Base-by-base conservation (phyloP, 1,140 invertebrate genomes). In the Saccostrea echinata region DNA sequence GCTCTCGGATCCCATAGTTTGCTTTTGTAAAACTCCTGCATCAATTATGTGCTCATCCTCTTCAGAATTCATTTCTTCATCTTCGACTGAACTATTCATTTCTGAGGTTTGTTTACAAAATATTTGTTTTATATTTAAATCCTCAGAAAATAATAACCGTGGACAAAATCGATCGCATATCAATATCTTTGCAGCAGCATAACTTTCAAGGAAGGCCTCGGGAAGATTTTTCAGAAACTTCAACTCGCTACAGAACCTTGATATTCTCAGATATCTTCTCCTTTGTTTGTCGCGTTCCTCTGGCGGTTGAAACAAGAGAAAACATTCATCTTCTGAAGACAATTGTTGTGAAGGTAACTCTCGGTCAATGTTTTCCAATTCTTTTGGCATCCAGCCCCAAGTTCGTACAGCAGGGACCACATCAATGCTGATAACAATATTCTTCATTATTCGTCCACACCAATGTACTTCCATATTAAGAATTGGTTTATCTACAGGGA, bases 271-370 rank as follows among this genome's bases (percentile, higher is more conserved):
- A 33, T 64, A 87, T 43, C 43, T 68, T 9, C 13, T 4, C 24
- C 2, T 24, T n/a, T 64, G 11, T 52, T 83, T 83, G 81, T 52
- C n/a, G 4, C 51, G 43, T 27, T 51, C 13, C 24, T 84, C 55
- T 43, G 86, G 86, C 4, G 43, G 18, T n/a, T 87, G 86, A 51
- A 87, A 87, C 43, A 87, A 43, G 52, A 84, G 68, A 35, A 87
- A 87, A 8, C 81, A 83, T n/a, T 18, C 51, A 51, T 51, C 35
- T 51, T 83, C 18, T 24, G 43, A 2, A 2, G 51, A 51, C 6
- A 24, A 13, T n/a, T 52, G n/a, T n/a, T 6, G 51, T 2, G 21
- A 4, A 83, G 81, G 33, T 33, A 51, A 11, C 16, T 51, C 33
- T 12, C 18, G 53, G 21, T 43, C 30, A 1, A 13, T 51, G 12